phyloP scores from a whole-genome alignment of 2,113 vertebrate genomes.

The Mastomys coucha region DNA sequence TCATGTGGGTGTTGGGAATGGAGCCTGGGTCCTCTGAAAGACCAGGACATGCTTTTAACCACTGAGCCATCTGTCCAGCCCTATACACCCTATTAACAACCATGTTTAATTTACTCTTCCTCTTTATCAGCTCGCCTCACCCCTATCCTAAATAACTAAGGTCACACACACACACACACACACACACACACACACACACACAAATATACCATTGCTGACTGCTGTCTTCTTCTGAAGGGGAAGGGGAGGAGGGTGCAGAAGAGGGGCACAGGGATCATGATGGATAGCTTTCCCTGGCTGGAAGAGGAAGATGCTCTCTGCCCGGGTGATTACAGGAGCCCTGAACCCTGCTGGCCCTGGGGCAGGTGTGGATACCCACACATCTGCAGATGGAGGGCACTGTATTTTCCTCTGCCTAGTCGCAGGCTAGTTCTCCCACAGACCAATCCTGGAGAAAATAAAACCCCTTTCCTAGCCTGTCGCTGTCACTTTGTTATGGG shows the following conservation, averaged over 20 bases:
- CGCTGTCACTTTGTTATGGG: slow-evolving; percentile 17
- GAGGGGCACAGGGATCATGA: not conserved
- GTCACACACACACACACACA: not conserved
- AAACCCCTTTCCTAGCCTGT: not conserved
- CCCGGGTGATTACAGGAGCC: slow-evolving; percentile 18
- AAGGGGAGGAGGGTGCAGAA: not conserved
- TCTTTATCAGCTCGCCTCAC: not conserved
- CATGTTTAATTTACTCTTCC: not conserved
- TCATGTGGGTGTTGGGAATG: not conserved
- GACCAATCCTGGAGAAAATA: slow-evolving; percentile 65
- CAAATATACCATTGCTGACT: not conserved
- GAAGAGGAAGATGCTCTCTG: slow-evolving; percentile 55
- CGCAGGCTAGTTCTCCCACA: slow-evolving; percentile 33
- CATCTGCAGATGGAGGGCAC: not conserved
- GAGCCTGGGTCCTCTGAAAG: not conserved
- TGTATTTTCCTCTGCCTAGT: not conserved
- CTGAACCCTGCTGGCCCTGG: not conserved
- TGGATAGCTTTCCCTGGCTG: not conserved
- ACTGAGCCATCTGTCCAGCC: not conserved
- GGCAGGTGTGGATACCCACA: not conserved
- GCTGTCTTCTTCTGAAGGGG: not conserved
- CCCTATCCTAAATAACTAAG: not conserved
- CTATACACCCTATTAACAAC: slow-evolving; percentile 4
- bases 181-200: too few relatives aligned
- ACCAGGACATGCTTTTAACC: not conserved